These are phyloP conservation scores for Lepidurus couesii DNA, from an alignment of 1,140 invertebrate genomes.

Conservation along the genomic window DNA sequence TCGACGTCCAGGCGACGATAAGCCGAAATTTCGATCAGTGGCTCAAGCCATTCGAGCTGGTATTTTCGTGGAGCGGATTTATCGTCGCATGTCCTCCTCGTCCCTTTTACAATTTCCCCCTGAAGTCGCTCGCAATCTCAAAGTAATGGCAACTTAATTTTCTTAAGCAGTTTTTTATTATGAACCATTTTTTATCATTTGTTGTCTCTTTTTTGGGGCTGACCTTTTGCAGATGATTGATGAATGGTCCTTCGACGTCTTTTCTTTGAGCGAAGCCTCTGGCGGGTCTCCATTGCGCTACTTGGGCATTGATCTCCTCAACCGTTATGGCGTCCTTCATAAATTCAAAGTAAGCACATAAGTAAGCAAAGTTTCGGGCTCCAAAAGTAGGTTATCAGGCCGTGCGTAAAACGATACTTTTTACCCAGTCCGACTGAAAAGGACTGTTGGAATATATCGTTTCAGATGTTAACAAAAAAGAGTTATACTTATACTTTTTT, in stretches of 20 bases:
- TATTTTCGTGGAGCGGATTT: slow-evolving; percentile 95
- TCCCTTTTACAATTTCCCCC: slow-evolving; percentile 82
- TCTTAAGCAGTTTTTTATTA: slow-evolving; percentile 17
- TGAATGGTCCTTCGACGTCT: slow-evolving; percentile 94
- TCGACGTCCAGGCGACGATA: slow-evolving; percentile 66
- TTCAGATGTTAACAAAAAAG: no score
- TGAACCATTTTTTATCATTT: slow-evolving; percentile 1
- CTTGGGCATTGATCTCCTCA: slow-evolving; percentile 87
- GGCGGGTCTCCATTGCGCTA: slow-evolving; percentile 82
- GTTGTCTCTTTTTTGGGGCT: not conserved
- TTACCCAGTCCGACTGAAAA: no score
- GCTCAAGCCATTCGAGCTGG: slow-evolving; percentile 96
- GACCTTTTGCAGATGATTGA: slow-evolving; percentile 63
- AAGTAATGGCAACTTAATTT: slow-evolving; percentile 55
- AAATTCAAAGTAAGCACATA: slow-evolving; percentile 74
- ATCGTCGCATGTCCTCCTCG: slow-evolving; percentile 77
- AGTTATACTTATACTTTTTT: no score
- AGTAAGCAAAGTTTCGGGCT: not conserved
- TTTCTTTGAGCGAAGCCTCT: slow-evolving; percentile 75
- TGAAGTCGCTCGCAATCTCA: slow-evolving; percentile 78
- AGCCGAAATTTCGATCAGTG: slow-evolving; percentile 84
- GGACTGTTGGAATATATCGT: no score
- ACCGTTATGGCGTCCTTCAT: slow-evolving; percentile 90
- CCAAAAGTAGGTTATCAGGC: not conserved
- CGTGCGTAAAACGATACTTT: no score